Conservation (phyloP, 2,113 vertebrate species). For the Hystrix cristata region DNA sequence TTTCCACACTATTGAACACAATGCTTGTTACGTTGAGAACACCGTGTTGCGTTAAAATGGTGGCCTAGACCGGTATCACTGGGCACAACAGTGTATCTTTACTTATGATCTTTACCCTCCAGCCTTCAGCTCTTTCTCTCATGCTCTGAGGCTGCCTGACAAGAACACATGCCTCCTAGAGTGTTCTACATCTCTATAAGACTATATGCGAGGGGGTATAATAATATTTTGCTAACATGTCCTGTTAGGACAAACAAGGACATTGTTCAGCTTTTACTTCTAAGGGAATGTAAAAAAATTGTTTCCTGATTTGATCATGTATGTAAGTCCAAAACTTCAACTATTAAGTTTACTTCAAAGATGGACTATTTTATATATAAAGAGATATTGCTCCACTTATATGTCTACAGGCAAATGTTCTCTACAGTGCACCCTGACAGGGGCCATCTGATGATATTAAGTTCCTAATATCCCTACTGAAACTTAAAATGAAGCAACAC, state of each 20-base stretch:
- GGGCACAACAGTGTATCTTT: not conserved
- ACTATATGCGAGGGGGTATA: not conserved
- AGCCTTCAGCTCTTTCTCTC: not conserved
- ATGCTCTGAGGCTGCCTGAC: not conserved
- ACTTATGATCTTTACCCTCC: not conserved
- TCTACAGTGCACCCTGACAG: not conserved
- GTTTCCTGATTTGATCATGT: not conserved
- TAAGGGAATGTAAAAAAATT: not conserved
- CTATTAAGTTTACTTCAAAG: constrained; percentile 44
- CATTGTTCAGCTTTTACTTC: not conserved
- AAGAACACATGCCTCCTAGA: not conserved
- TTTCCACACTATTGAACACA: not conserved
- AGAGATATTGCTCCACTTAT: constrained; percentile 8
- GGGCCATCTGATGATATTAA: not conserved
- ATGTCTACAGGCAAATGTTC: not conserved
- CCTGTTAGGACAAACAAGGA: not conserved
- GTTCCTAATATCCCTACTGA: not conserved
- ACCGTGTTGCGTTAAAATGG: not conserved
- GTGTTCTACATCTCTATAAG: not conserved
- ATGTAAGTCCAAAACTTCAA: not conserved
- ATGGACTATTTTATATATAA: not conserved
- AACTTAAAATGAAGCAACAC: not conserved
- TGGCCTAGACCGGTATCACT: not conserved
- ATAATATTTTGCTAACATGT: not conserved
- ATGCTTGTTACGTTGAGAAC: not conserved